These are phyloP conservation scores for Orbicella faveolata DNA, from an alignment of 64 coral and sea anemone genomes.

Conservation along the genomic window DNA sequence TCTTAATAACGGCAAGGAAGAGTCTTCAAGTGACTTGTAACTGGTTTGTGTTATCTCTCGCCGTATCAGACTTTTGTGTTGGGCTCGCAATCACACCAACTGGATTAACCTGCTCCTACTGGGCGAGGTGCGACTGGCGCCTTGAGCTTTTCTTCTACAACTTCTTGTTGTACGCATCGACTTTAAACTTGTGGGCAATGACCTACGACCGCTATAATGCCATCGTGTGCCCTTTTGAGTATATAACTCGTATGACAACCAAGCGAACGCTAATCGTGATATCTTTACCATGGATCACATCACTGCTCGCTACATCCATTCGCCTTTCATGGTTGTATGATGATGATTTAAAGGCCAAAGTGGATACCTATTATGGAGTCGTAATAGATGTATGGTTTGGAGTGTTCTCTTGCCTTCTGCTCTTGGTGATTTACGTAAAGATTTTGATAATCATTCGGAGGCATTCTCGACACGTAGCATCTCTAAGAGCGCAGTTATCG, in stretches of 20 bases:
- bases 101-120: slow-evolving; percentile 10
- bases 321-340: not conserved
- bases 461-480: not conserved
- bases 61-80: slow-evolving; percentile 41
- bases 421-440: not conserved
- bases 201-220: not conserved
- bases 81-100: slow-evolving; percentile 23
- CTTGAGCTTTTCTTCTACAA: not conserved
- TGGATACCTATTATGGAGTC: not conserved
- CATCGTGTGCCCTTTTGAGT: not conserved
- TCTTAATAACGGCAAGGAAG: slow-evolving; percentile 20
- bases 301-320: not conserved
- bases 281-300: not conserved
- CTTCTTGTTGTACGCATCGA: not conserved
- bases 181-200: slow-evolving; percentile 13
- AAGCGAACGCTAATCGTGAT: not conserved
- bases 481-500: slow-evolving; percentile 1
- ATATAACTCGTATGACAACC: not conserved
- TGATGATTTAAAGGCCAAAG: too few relatives aligned
- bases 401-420: not conserved
- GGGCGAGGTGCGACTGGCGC: not conserved
- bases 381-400: slow-evolving; percentile 8
- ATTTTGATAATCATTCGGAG: not conserved
- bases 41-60: slow-evolving; percentile 51
- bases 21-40: slow-evolving; percentile 22